Base-by-base conservation (phyloP, 2,797 vertebrate species). In the Falco rusticolus region DNA sequence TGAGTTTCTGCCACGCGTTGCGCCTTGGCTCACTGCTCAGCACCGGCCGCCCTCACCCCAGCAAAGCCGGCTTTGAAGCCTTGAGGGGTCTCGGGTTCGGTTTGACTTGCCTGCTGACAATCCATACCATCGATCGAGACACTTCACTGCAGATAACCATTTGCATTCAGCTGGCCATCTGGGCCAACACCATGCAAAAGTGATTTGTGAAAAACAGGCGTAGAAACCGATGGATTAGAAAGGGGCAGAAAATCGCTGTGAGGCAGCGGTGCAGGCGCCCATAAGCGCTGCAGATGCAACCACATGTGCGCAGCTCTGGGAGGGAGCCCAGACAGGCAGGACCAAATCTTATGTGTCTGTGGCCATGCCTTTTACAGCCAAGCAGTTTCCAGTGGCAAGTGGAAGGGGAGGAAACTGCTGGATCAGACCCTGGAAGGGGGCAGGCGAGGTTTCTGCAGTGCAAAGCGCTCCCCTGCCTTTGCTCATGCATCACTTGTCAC, bases 261-360 rank as follows among this genome's bases (percentile, higher is more conserved):
- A 39, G 39, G 84, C 84, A 39, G 57, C 1, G 0, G 25, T 53
- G 5, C 1, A 0, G 6, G 19, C 61, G 31, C 51, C 74, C 18
- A 2, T 2, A 1, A 19, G 6, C 13, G 1, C 34, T 0, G 3
- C 3, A 13, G 17, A 63, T 28, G n/a, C 18, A 2, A 22, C n/a
- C 8, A 12, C 11, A 41, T 7, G 20, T 15, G 39, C 17, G 50
- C 26, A 2, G 3, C 51, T 3, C 65, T 0, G 6, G 54, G 15
- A 10, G 20, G 75, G 5, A 66, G 53, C 31, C 43, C 10, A 2
- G 11, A 28, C 56, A 50, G 33, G 66, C 66, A 76, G 74, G 54
- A n/a, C 39, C 61, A 9, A 18, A 45, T 60, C 3, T 25, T 9
- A 11, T 0, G 4, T 39, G 39, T 16, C 45, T n/a, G 13, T 43